Base-by-base conservation (phyloP, 1,140 invertebrate species). In the Dryas iulia region DNA sequence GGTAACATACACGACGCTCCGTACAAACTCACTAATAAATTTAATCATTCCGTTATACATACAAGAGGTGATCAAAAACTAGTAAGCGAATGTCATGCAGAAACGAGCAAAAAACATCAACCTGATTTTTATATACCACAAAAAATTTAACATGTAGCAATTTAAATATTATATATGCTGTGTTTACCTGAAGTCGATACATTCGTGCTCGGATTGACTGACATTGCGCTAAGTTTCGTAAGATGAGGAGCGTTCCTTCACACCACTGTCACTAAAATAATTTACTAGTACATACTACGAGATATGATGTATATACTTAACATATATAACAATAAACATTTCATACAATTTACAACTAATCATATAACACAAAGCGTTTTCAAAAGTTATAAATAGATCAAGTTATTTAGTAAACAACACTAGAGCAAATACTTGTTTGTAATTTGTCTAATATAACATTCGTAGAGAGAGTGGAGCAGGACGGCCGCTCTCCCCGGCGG, bases 111-210 rank as follows among this genome's bases (percentile, higher is more conserved):
- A 47, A 47, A 18, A 47, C 8, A 47, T 47, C n/a, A n/a, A n/a
- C n/a, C n/a, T n/a, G n/a, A n/a, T n/a, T n/a, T n/a, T n/a, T n/a
- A n/a, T n/a, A n/a, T n/a, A n/a, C n/a, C n/a, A n/a, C n/a, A n/a
- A n/a, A n/a, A n/a, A n/a, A n/a, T n/a, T n/a, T n/a, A n/a, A n/a
- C n/a, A n/a, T n/a, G n/a, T n/a, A 39, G n/a, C 33, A 47, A 21
- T 6, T 47, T 7, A 6, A 47, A 21, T 21, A 47, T 47, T 10
- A 39, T 14, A 14, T 14, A 14, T 18, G 14, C 6, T n/a, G n/a
- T 60, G 53, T 54, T 70, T 71, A 71, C 69, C 69, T 71, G 64
- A 58, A 8, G 47, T 25, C 23, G 65, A 57, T 12, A 71, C 64
- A 31, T 64, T 59, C 57, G 69, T 18, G 39, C 39, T 59, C 26